These are phyloP conservation scores for Stenopsyche tienmushanensis DNA, from an alignment of 1,140 invertebrate species.

Conservation along the genomic window DNA sequence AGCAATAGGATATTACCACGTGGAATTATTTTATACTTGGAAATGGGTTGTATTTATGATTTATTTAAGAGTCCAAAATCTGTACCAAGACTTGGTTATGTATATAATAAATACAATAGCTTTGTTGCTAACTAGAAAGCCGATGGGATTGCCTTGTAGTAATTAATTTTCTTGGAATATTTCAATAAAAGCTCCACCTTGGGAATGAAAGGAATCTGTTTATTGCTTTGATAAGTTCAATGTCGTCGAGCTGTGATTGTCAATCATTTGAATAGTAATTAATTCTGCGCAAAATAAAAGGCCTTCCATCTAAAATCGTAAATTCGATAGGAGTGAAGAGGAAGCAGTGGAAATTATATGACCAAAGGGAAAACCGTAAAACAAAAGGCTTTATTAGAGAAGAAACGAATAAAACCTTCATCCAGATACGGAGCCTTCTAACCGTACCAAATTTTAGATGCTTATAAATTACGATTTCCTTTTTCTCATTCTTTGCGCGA, in stretches of 20 bases:
- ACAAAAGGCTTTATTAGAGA: constrained; percentile 38
- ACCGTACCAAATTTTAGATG: constrained; percentile 36
- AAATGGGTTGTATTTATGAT: too few relatives aligned
- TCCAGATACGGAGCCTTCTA: constrained; percentile 20
- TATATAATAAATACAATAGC: too few relatives aligned
- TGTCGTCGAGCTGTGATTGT: neutral
- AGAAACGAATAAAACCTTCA: constrained; percentile 32
- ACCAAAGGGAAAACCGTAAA: constrained; percentile 38
- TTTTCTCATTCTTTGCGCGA: constrained; percentile 40
- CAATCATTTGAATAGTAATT: neutral
- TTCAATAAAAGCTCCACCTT: too few relatives aligned
- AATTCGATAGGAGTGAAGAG: constrained; percentile 20
- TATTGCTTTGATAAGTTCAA: neutral
- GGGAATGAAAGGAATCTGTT: too few relatives aligned
- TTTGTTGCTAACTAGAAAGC: too few relatives aligned
- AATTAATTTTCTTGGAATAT: too few relatives aligned
- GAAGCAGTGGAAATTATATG: constrained; percentile 31
- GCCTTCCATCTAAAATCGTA: constrained; percentile 10
- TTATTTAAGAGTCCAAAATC: too few relatives aligned
- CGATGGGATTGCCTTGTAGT: too few relatives aligned
- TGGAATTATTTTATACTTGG: too few relatives aligned
- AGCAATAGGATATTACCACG: too few relatives aligned
- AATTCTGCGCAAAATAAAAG: neutral
- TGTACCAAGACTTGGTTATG: too few relatives aligned
- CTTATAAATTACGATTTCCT: constrained; percentile 42